These are phyloP conservation scores for Patiria pectinifera DNA, from an alignment of 53 echinoderm and acorn worm species.

Conservation along the genomic window DNA sequence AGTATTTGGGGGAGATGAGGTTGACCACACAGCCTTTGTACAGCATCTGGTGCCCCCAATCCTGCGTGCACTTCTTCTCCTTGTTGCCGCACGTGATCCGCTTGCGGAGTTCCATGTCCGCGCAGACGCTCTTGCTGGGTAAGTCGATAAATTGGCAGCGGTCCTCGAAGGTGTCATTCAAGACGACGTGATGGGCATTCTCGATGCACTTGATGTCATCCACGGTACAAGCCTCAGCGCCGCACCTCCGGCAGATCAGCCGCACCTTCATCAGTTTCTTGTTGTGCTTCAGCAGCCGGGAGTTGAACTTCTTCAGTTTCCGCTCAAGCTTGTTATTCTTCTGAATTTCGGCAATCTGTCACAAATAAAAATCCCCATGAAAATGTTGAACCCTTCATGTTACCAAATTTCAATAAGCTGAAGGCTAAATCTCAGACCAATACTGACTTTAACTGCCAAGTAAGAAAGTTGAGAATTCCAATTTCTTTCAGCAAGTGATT, in stretches of 20 bases:
- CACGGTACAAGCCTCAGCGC: slow-evolving; percentile 46
- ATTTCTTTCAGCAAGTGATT: not conserved
- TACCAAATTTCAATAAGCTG: too few species aligned
- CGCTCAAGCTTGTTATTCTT: slow-evolving; percentile 47
- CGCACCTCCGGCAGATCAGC: slow-evolving; percentile 61
- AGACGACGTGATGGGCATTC: slow-evolving; percentile 63
- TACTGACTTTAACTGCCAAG: too few species aligned
- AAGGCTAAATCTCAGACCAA: too few species aligned
- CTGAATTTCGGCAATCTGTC: slow-evolving; percentile 56
- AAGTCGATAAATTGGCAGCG: slow-evolving; percentile 31
- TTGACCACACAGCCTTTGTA: slow-evolving; percentile 65
- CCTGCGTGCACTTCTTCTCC: slow-evolving; percentile 37
- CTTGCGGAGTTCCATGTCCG: slow-evolving; percentile 48
- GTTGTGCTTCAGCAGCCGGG: slow-evolving; percentile 12
- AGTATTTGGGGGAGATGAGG: slow-evolving; percentile 67
- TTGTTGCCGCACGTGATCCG: slow-evolving; percentile 58
- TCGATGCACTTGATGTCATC: slow-evolving; percentile 66
- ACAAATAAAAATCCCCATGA: not conserved
- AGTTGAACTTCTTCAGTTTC: slow-evolving; percentile 41
- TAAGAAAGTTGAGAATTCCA: not conserved
- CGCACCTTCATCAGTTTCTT: slow-evolving; percentile 35
- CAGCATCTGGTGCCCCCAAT: slow-evolving; percentile 67
- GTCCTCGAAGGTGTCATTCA: slow-evolving; percentile 36
- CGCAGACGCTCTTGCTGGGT: not conserved
- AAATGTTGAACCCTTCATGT: too few species aligned